These are phyloP conservation scores for Lepidonotus clava DNA, from an alignment of 2,888 invertebrate species.

Conservation along the genomic window DNA sequence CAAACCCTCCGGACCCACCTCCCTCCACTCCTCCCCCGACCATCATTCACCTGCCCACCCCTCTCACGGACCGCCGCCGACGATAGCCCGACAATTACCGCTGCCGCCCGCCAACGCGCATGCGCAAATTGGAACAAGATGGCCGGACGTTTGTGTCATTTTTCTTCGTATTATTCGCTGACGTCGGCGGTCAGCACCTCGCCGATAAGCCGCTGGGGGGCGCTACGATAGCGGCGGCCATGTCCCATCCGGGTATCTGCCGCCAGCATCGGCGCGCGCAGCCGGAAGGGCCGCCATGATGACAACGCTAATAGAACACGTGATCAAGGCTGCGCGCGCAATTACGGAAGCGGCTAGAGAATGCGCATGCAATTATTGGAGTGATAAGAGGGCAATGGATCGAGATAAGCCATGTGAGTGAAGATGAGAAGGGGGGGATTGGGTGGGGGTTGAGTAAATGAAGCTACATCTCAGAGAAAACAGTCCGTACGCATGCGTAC, in stretches of 20 bases:
- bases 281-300: conserved; percentile 15
- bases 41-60: neutral
- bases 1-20: neutral
- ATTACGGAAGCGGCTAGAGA: conserved; percentile 13
- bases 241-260: neutral
- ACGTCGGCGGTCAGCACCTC: neutral
- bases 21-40: neutral
- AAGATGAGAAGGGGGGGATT: neutral
- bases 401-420: neutral
- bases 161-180: conserved; percentile 47
- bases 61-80: neutral
- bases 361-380: conserved; percentile 40
- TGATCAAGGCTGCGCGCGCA: conserved; percentile 4
- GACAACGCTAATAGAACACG: conserved; percentile 42
- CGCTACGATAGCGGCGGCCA: neutral
- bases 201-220: conserved; percentile 1
- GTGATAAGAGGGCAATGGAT: conserved; percentile 2
- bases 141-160: conserved; percentile 20
- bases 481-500: too few relatives aligned
- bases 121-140: conserved; percentile 35
- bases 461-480: too few relatives aligned
- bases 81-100: neutral
- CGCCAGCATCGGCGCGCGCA: neutral
- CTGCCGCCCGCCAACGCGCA: neutral
- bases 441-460: too few relatives aligned